Percentiles rank a stretch among this genome's conserved stretches.
These are phyloP conservation scores for Thelaira solivaga DNA, from an alignment of 2,888 invertebrate genomes.

Conservation along the genomic window DNA sequence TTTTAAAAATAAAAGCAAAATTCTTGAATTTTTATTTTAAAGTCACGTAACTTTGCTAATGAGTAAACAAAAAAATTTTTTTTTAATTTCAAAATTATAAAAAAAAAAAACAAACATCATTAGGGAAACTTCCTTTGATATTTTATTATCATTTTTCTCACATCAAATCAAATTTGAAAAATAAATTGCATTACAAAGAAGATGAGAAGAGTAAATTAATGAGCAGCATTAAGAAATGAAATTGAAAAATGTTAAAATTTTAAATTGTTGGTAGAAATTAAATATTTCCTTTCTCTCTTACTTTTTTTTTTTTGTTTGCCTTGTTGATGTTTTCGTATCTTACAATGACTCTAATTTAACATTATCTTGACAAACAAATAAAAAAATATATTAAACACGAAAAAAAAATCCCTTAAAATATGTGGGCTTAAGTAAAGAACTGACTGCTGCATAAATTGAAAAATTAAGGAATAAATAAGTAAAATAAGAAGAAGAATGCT, in stretches of 20 bases:
- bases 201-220: constrained; percentile 44
- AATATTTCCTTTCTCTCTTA: too few relatives aligned
- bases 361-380: constrained; percentile 44
- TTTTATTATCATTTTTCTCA: constrained; percentile 36
- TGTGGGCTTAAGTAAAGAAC: constrained; percentile 40
- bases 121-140: neutral
- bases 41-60: constrained; percentile 34
- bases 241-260: constrained; percentile 52
- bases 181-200: neutral
- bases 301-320: neutral
- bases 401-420: constrained; percentile 22
- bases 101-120: neutral
- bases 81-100: neutral
- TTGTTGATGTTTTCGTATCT: constrained; percentile 14
- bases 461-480: too few relatives aligned
- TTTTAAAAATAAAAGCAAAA: too few relatives aligned
- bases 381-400: neutral
- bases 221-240: constrained; percentile 48
- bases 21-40: neutral
- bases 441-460: constrained; percentile 5
- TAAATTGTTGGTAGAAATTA: constrained; percentile 38
- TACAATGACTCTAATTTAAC: constrained; percentile 51
- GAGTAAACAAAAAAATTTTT: neutral
- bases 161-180: constrained; percentile 46
- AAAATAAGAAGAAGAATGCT: constrained; percentile 51